Percentiles rank a stretch among this genome's conserved stretches.
Evolutionary conservation across 2,113 vertebrate genomes (phyloP).

Genomic region (Phyllopteryx taeniolatus): DNA sequence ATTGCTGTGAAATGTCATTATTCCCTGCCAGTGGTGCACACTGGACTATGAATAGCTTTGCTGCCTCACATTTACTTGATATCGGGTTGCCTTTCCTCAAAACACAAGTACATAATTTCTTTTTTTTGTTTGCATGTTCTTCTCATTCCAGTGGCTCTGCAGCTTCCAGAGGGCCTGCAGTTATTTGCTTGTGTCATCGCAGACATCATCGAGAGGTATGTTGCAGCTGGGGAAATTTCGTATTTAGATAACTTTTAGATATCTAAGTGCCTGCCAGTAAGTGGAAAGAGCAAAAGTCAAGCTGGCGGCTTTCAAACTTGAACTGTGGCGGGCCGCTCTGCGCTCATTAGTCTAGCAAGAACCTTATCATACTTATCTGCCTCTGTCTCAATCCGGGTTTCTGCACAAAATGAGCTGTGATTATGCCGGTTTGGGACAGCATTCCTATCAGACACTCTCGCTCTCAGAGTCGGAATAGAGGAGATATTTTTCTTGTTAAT

Average conservation of each 20-base stretch:
- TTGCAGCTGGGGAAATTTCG: neutral
- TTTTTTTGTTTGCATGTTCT: slow-evolving; percentile 40
- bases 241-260: slow-evolving; percentile 2
- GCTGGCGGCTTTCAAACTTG: slow-evolving; percentile 6
- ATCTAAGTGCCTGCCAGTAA: neutral
- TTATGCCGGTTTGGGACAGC: slow-evolving; percentile 40
- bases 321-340: slow-evolving; percentile 15
- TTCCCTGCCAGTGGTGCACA: slow-evolving; percentile 43
- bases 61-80: slow-evolving; percentile 40
- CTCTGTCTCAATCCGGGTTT: slow-evolving; percentile 45
- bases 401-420: slow-evolving; percentile 51
- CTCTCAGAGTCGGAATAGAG: slow-evolving; percentile 43
- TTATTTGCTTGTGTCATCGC: slow-evolving; percentile 94
- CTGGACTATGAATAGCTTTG: slow-evolving; percentile 39
- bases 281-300: slow-evolving; percentile 16
- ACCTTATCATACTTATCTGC: slow-evolving; percentile 49
- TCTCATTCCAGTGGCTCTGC: slow-evolving; percentile 84
- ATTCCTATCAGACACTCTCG: slow-evolving; percentile 39
- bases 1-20: slow-evolving; percentile 48
- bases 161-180: slow-evolving; percentile 96
- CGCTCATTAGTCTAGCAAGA: slow-evolving; percentile 41
- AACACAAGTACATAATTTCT: slow-evolving; percentile 25
- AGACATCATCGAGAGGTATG: slow-evolving; percentile 93
- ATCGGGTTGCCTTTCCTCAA: slow-evolving; percentile 35
- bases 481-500: slow-evolving; percentile 68